phyloP scores from a whole-genome alignment of 2,113 vertebrate species.

The Peromyscus polionotus region DNA sequence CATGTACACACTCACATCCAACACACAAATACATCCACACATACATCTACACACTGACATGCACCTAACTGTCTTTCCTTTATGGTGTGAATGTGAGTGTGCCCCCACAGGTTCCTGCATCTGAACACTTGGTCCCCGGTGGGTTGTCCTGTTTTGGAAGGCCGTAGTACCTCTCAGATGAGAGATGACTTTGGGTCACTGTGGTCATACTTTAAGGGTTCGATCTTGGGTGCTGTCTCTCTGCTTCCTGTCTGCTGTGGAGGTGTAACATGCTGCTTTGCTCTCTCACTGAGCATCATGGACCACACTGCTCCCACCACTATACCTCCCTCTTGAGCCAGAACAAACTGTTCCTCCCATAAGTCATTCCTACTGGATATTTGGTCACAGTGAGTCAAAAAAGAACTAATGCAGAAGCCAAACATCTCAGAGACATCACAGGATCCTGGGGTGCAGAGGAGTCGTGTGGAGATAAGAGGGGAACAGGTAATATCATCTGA shows the following conservation, averaged over 20 bases:
- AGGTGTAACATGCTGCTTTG: background rate
- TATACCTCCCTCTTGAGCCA: background rate
- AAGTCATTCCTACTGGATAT: background rate
- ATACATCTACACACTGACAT: background rate
- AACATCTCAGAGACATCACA: background rate
- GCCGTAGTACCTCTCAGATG: background rate
- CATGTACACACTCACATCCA: too few relatives aligned
- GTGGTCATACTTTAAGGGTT: background rate
- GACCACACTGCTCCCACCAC: background rate
- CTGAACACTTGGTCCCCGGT: background rate
- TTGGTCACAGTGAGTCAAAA: background rate
- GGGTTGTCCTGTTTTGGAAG: background rate
- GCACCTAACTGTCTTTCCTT: background rate
- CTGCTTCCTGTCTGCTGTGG: background rate
- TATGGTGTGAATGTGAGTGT: background rate
- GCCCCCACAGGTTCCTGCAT: background rate
- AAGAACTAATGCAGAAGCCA: background rate
- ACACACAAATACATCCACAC: accelerated
- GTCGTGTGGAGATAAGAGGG: background rate
- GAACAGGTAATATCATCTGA: accelerated
- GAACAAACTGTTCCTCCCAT: background rate
- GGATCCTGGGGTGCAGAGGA: too few relatives aligned
- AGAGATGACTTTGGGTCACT: background rate
- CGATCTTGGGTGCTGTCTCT: background rate
- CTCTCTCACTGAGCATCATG: background rate